Conservation (phyloP, 2,888 invertebrate species). For the Masnerella sp. region DNA sequence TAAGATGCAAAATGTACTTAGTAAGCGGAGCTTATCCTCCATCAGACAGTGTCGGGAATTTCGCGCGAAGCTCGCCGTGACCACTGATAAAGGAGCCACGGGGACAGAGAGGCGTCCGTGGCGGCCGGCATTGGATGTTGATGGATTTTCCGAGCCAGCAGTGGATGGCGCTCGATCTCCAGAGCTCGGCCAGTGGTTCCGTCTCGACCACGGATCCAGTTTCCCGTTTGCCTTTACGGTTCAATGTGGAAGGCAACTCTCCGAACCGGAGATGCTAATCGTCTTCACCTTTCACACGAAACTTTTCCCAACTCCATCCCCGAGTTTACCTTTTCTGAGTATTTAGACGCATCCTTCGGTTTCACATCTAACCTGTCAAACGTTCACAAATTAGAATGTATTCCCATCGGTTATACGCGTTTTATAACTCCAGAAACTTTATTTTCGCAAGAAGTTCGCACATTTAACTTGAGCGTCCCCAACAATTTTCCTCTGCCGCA, state of each 20-base stretch:
- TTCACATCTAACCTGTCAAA: constrained; percentile 46
- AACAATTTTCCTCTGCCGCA: too few relatives aligned
- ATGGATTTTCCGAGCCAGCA: constrained; percentile 70
- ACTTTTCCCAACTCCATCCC: constrained; percentile 46
- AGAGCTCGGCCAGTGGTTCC: constrained; percentile 62
- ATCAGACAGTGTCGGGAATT: constrained; percentile 47
- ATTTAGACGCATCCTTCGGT: constrained; percentile 45
- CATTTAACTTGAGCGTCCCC: too few relatives aligned
- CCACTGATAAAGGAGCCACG: constrained; percentile 55
- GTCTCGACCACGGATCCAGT: constrained; percentile 68
- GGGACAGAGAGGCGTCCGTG: constrained; percentile 53
- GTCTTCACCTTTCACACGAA: constrained; percentile 58
- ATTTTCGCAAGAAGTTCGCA: not conserved
- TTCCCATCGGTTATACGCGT: constrained; percentile 8
- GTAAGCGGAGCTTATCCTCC: constrained; percentile 70
- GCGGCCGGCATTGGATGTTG: constrained; percentile 63
- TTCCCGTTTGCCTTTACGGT: constrained; percentile 60
- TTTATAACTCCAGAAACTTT: not conserved
- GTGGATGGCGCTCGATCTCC: constrained; percentile 65
- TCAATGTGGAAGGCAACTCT: constrained; percentile 42
- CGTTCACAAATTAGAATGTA: constrained; percentile 38
- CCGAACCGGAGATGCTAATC: constrained; percentile 60
- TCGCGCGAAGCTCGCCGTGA: constrained; percentile 49
- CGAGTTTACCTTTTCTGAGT: constrained; percentile 44
- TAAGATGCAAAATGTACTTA: constrained; percentile 76